Evolutionary conservation across 2,113 vertebrate species (phyloP).

Genomic region (Cyanoramphus novaezelandiae): DNA sequence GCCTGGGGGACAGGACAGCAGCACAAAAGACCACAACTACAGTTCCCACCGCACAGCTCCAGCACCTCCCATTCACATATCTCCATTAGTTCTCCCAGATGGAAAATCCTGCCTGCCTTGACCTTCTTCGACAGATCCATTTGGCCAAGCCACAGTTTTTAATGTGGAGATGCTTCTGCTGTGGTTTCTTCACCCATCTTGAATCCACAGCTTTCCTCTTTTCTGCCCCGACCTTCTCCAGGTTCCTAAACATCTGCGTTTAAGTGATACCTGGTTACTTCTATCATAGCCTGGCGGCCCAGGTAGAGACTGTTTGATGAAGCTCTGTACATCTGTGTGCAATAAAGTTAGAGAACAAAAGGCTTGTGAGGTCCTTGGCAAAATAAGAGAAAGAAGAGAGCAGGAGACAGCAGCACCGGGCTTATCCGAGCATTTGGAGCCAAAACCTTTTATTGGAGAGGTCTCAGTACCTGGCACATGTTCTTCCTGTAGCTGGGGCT

Average conservation of each 20-base stretch:
- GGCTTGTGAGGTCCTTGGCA: conserved; percentile 12
- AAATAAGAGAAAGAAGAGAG: background rate
- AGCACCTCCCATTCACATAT: background rate
- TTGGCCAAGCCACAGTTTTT: background rate
- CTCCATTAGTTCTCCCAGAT: background rate
- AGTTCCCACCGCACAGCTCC: background rate
- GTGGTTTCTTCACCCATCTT: background rate
- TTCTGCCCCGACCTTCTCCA: background rate
- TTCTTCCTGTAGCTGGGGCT: background rate
- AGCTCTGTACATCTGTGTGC: background rate
- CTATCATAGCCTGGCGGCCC: background rate
- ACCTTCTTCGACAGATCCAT: background rate
- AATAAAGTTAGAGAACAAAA: conserved; percentile 22
- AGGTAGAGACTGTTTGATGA: background rate
- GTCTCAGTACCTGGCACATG: background rate
- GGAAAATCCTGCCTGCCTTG: background rate
- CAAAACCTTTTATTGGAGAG: background rate
- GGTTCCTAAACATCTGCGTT: background rate
- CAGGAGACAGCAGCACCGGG: background rate
- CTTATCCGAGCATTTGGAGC: background rate
- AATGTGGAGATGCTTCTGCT: fast-evolving
- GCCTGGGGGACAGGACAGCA: background rate
- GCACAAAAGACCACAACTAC: background rate
- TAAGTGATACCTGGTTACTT: background rate
- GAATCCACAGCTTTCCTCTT: background rate